These are phyloP conservation scores for Pollenia griseotomentosa DNA, from an alignment of 2,888 invertebrate genomes.

Conservation along the genomic window DNA sequence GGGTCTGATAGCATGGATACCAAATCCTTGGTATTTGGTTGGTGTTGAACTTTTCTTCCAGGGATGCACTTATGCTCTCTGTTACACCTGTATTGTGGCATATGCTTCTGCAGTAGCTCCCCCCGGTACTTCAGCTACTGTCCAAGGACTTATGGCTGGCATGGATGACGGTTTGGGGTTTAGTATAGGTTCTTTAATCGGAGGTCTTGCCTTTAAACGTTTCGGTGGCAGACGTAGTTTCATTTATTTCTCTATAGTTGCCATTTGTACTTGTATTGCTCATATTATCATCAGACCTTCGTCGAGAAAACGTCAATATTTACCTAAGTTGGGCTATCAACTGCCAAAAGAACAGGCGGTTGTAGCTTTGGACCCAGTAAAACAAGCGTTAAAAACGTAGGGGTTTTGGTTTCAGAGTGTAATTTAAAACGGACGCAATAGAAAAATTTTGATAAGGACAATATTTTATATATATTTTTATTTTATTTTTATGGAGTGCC, in stretches of 20 bases:
- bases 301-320: constrained; percentile 80
- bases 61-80: constrained; percentile 94
- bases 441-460: background rate
- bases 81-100: constrained; percentile 92
- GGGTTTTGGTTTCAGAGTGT: background rate
- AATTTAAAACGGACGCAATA: background rate
- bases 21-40: constrained; percentile 93
- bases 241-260: constrained; percentile 84
- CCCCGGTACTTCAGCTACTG: constrained; percentile 91
- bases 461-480: background rate
- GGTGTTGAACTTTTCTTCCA: constrained; percentile 92
- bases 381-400: constrained; percentile 40
- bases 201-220: constrained; percentile 88
- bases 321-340: constrained; percentile 80
- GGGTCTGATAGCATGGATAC: constrained; percentile 90
- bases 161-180: constrained; percentile 94
- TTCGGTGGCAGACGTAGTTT: constrained; percentile 87
- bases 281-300: constrained; percentile 82
- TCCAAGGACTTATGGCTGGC: constrained; percentile 94
- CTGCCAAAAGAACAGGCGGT: constrained; percentile 78
- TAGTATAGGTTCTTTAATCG: constrained; percentile 90
- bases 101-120: constrained; percentile 89
- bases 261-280: constrained; percentile 82
- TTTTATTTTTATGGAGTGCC: background rate
- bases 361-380: constrained; percentile 14